Percentiles rank a stretch among this genome's conserved stretches.
phyloP scores from a whole-genome alignment of 2,797 vertebrate species.

The Peromyscus nudipes region DNA sequence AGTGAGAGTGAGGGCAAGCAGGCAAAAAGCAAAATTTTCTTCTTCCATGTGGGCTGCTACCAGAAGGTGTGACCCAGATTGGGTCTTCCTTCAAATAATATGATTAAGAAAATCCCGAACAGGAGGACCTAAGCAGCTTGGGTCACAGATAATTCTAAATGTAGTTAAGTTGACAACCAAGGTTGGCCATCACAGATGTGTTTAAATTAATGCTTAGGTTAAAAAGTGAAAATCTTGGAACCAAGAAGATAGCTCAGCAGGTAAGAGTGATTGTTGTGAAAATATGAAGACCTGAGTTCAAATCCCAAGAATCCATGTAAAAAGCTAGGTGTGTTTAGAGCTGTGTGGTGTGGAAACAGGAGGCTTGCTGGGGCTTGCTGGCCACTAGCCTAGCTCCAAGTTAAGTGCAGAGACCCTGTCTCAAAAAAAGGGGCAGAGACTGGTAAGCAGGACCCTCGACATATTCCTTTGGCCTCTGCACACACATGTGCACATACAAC shows the following conservation, averaged over 20 bases:
- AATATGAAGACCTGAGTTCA: not conserved
- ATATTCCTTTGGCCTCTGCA: not conserved
- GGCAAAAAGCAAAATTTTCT: not conserved
- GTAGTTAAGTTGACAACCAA: not conserved
- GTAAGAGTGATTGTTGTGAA: not conserved
- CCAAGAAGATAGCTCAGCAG: not conserved
- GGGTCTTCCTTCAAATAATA: not conserved
- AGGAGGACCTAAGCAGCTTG: not conserved
- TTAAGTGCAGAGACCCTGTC: not conserved
- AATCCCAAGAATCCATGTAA: too few relatives aligned
- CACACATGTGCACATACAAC: not conserved
- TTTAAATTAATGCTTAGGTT: not conserved
- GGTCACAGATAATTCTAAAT: not conserved
- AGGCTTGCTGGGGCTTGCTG: not conserved
- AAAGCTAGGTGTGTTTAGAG: not conserved
- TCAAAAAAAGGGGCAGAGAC: not conserved
- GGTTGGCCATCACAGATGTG: not conserved
- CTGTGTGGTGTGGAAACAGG: not conserved
- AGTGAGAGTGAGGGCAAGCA: not conserved
- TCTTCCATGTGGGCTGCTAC: too few relatives aligned
- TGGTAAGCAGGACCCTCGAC: not conserved
- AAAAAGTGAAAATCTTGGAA: not conserved
- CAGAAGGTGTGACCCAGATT: not conserved
- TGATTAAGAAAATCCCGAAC: too few relatives aligned
- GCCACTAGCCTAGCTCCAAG: not conserved